Conservation (phyloP, 1,140 invertebrate species). For the Cydia splendana region DNA sequence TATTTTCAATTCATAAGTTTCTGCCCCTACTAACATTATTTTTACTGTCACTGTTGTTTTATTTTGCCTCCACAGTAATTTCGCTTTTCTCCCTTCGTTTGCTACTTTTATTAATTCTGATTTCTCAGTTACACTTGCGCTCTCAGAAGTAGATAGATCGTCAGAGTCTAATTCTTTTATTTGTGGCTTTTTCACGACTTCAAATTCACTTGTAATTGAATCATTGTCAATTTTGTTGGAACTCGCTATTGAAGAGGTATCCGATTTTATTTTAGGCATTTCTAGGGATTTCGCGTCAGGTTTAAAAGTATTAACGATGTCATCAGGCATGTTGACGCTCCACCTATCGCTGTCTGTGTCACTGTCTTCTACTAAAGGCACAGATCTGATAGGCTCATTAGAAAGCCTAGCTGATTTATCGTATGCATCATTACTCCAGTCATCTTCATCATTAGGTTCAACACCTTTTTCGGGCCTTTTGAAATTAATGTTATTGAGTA, state of each 20-base stretch:
- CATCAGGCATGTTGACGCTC: constrained; percentile 6
- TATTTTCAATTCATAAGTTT: constrained; percentile 57
- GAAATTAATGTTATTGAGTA: constrained; percentile 46
- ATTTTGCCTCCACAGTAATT: constrained; percentile 64
- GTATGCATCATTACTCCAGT: constrained; percentile 31
- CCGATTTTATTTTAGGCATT: constrained; percentile 11
- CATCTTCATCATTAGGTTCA: constrained; percentile 38
- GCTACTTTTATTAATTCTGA: constrained; percentile 19
- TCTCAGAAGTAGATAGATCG: constrained; percentile 51
- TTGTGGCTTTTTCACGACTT: constrained; percentile 29
- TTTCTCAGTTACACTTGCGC: constrained; percentile 30
- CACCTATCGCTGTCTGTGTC: constrained; percentile 22
- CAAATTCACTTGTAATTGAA: constrained; percentile 18
- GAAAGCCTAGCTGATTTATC: constrained; percentile 9
- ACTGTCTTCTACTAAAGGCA: constrained; percentile 44
- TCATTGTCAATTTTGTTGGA: constrained; percentile 2
- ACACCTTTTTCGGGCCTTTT: not conserved
- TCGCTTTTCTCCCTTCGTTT: constrained; percentile 51
- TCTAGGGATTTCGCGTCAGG: constrained; percentile 16
- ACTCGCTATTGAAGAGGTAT: constrained; percentile 33
- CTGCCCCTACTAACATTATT: constrained; percentile 59
- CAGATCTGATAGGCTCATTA: constrained; percentile 41
- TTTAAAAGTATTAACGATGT: constrained; percentile 31
- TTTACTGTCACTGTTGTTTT: constrained; percentile 54
- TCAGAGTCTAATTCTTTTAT: constrained; percentile 56